These are phyloP conservation scores for Gnathonemus longibarbis DNA, from an alignment of 2,113 vertebrate genomes.

Conservation along the genomic window DNA sequence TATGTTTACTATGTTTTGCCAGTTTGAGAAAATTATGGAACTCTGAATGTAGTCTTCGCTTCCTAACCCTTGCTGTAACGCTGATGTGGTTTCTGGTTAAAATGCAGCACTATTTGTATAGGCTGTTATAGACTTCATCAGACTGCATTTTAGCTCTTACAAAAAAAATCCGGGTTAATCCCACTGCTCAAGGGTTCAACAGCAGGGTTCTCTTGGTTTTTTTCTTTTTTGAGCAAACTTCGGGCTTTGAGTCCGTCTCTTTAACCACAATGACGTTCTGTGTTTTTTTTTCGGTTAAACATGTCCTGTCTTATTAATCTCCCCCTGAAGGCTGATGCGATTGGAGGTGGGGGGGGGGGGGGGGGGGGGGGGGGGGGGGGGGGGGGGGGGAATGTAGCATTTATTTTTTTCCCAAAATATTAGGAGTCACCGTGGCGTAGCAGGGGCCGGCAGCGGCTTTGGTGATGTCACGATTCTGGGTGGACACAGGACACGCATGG, in stretches of 20 bases:
- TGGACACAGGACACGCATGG: conserved; percentile 48
- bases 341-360: background rate
- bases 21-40: background rate
- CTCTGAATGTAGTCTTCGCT: background rate
- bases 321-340: background rate
- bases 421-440: background rate
- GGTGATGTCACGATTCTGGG: conserved; percentile 77
- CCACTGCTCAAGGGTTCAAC: background rate
- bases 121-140: background rate
- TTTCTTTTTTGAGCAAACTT: background rate
- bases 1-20: background rate
- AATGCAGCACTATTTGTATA: background rate
- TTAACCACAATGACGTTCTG: background rate
- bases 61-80: background rate
- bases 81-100: background rate
- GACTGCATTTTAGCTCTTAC: background rate
- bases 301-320: background rate
- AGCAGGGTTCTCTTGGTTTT: background rate
- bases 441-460: conserved; percentile 56
- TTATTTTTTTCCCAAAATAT: background rate
- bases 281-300: background rate
- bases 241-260: background rate
- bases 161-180: background rate
- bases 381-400: background rate
- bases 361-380: background rate